phyloP scores from a whole-genome alignment of 1,140 invertebrate genomes.

The Brachystomella parvula region DNA sequence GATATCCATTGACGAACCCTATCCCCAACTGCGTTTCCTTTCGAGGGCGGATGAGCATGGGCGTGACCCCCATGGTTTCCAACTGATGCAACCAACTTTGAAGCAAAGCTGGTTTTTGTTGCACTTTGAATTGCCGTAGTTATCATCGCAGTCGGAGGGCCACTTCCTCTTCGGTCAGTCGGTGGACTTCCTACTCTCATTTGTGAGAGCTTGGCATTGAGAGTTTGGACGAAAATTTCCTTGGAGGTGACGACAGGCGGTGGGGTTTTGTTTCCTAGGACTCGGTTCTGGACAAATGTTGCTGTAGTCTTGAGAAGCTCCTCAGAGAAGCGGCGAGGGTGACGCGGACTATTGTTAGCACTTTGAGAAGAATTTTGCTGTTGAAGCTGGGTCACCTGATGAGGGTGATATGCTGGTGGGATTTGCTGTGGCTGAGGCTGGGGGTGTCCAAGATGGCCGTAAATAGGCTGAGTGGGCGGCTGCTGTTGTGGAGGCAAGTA shows the following conservation, averaged over 20 bases:
- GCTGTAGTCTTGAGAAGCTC: conserved; percentile 33
- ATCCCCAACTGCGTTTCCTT: conserved; percentile 27
- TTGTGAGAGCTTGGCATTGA: conserved; percentile 40
- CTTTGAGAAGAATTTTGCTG: conserved; percentile 7
- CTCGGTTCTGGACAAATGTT: conserved; percentile 33
- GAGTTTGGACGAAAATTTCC: conserved; percentile 38
- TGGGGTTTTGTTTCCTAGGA: conserved; percentile 28
- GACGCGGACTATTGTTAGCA: conserved; percentile 21
- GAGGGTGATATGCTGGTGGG: conserved; percentile 16
- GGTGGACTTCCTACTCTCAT: conserved; percentile 22
- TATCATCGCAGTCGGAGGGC: conserved; percentile 9
- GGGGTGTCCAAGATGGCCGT: conserved; percentile 1
- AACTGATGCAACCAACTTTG: conserved; percentile 33
- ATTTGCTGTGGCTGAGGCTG: conserved; percentile 1
- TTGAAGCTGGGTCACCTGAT: conserved; percentile 23
- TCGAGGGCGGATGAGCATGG: background rate
- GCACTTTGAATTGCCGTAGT: no score
- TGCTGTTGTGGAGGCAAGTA: conserved; percentile 23
- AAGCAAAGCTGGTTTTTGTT: conserved; percentile 28
- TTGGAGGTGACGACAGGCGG: conserved; percentile 34
- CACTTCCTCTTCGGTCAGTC: conserved; percentile 13
- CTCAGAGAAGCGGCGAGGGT: conserved; percentile 35
- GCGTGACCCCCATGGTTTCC: conserved; percentile 9
- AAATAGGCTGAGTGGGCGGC: conserved; percentile 46
- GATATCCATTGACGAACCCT: conserved; percentile 58